phyloP scores from a whole-genome alignment of 30 jellyfish, hydroid and myxozoan species.

The Nemopilema nomurai region DNA sequence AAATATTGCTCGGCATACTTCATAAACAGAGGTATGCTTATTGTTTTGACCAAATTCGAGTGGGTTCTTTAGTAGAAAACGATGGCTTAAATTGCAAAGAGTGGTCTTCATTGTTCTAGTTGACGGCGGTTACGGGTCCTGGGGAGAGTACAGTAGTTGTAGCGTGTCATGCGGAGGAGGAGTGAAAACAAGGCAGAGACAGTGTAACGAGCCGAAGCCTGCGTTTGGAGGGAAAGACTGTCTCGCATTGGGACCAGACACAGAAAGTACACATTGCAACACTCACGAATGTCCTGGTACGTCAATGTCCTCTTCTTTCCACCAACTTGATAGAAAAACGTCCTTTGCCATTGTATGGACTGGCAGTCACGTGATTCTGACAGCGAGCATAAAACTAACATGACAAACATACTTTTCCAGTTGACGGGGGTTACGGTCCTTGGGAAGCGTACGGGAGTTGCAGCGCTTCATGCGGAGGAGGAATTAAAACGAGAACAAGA shows the following conservation, averaged over 20 bases:
- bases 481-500: background rate
- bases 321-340: background rate
- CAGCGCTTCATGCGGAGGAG: constrained; percentile 1
- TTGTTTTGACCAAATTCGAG: no score
- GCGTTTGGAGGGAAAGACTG: constrained; percentile 27
- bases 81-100: no score
- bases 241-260: background rate
- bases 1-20: no score
- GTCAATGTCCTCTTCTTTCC: background rate
- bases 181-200: background rate
- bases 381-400: background rate
- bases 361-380: background rate
- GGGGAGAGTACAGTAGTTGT: constrained; percentile 2
- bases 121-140: constrained; percentile 1
- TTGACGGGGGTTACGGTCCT: constrained; percentile 2
- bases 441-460: background rate
- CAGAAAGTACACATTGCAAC: background rate
- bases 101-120: no score
- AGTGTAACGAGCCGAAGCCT: constrained; percentile 23
- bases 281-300: constrained; percentile 9
- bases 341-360: background rate
- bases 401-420: background rate
- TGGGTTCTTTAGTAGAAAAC: no score
- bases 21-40: no score
- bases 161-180: constrained; percentile 12